Percentiles rank a stretch among this genome's conserved stretches.
phyloP scores from a whole-genome alignment of 1,140 invertebrate species.

The Diprion similis region DNA sequence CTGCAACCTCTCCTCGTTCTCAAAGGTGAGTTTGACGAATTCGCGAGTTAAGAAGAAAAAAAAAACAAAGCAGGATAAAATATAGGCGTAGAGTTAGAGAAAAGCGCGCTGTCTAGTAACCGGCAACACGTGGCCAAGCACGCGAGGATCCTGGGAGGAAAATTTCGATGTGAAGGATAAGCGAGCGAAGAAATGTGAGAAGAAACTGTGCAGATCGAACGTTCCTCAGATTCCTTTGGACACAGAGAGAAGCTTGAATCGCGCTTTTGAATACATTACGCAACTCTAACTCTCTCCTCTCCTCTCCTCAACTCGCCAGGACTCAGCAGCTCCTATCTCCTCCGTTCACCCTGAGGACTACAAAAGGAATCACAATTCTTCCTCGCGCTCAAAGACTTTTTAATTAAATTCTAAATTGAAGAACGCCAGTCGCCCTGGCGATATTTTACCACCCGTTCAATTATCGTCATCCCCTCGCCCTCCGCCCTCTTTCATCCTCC shows the following conservation, averaged over 20 bases:
- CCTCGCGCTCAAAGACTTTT: conserved; percentile 12
- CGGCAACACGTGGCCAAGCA: not conserved
- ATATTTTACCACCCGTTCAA: conserved; percentile 7
- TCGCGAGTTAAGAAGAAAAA: not conserved
- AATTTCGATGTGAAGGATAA: not conserved
- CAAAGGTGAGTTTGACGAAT: too few species aligned
- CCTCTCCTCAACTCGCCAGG: not conserved
- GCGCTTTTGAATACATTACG: conserved; percentile 24
- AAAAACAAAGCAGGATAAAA: not conserved
- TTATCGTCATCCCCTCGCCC: not conserved
- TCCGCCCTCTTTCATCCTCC: not conserved
- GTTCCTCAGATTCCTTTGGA: not conserved
- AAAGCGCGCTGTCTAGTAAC: not conserved
- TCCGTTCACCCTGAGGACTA: not conserved
- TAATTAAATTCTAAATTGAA: conserved; percentile 25
- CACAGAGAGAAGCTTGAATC: conserved; percentile 9
- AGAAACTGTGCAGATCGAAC: not conserved
- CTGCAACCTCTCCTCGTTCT: too few species aligned
- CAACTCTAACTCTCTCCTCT: conserved; percentile 3
- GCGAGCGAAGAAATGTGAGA: not conserved
- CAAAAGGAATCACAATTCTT: conserved; percentile 18
- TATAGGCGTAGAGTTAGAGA: not conserved
- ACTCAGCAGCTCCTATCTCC: not conserved
- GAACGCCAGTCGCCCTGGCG: conserved; percentile 2
- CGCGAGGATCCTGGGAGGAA: not conserved